Percentiles rank a stretch among this genome's conserved stretches.
Evolutionary conservation across 2,797 vertebrate species (phyloP).

Genomic region (Myiotriccus ornatus): DNA sequence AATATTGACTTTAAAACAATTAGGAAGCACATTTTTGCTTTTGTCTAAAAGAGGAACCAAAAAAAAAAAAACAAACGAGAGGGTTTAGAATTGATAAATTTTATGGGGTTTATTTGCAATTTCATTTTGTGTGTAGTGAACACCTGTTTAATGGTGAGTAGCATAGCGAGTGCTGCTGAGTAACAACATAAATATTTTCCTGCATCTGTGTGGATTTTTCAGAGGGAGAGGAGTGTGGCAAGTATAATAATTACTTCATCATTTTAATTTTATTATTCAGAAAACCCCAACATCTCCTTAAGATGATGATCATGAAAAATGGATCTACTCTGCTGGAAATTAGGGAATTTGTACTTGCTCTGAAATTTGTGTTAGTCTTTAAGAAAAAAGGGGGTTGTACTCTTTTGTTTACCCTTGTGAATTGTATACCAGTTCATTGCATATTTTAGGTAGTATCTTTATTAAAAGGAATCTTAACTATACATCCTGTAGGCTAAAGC

Average conservation of each 20-base stretch:
- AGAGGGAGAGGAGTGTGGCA: background rate
- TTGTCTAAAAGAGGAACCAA: background rate
- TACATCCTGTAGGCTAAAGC: background rate
- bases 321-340: background rate
- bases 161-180: background rate
- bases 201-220: background rate
- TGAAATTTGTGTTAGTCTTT: background rate
- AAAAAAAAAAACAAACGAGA: background rate
- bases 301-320: background rate
- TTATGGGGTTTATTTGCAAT: background rate
- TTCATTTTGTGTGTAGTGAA: background rate
- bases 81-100: background rate
- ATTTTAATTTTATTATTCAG: background rate
- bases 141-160: background rate
- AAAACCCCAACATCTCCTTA: background rate
- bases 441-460: background rate
- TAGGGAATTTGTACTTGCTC: background rate
- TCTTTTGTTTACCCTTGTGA: background rate
- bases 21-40: background rate
- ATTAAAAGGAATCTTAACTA: background rate
- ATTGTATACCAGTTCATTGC: background rate
- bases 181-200: background rate
- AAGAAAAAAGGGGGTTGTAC: background rate
- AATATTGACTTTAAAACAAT: background rate
- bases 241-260: background rate